Evolutionary conservation across 2,113 vertebrate species (phyloP), one percentile per base, ranked within the genome.

Genomic region (Entosphenus tridentatus): DNA sequence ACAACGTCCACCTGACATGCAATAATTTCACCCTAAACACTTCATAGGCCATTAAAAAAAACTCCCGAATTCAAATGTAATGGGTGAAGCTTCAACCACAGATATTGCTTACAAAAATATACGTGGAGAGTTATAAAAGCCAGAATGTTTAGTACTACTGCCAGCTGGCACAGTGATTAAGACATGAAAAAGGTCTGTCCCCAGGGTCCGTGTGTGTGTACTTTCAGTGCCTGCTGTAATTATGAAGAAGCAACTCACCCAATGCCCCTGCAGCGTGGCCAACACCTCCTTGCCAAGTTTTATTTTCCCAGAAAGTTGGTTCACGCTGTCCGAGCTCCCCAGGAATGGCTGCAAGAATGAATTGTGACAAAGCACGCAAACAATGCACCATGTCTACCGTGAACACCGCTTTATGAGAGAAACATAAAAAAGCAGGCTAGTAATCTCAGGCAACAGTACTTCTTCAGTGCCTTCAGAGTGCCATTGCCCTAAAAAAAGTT

Each of bases 201-300:
- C n/a, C 8, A 11, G 21, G 58, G 16, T 17, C 58, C 58, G 1
- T 62, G 16, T 62, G 16, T 62, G 21, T 65, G 6, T 16, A 68
- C 57, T 12, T 56, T 12, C 16, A 70, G 16, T 57, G 11, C 18
- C n/a, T 57, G 55, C 39, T 6, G 54, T 67, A 57, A 39, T 14
- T 17, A 58, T 57, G 10, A 16, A 68, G 39, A 55, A 69, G 18
- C 16, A 72, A 83, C 87, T 85, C 77, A 98, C 93, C 92, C 93
- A 98, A 72, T 96, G 92, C 62, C 93, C 93, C 72, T 98, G 89
- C 71, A 98, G 79, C 56, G 87, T 84, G n/a, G 89, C 90, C 72
- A 98, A 77, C 73, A 96, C 89, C 80, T 98, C 91, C 77, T 95
- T 96, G 71, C 92, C 90, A 76, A 96, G 81, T 75, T 96, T 96